Percentiles rank a stretch among this genome's conserved stretches.
These are phyloP conservation scores for Onychomys arenicola DNA, from an alignment of 2,797 vertebrate genomes.

Conservation along the genomic window DNA sequence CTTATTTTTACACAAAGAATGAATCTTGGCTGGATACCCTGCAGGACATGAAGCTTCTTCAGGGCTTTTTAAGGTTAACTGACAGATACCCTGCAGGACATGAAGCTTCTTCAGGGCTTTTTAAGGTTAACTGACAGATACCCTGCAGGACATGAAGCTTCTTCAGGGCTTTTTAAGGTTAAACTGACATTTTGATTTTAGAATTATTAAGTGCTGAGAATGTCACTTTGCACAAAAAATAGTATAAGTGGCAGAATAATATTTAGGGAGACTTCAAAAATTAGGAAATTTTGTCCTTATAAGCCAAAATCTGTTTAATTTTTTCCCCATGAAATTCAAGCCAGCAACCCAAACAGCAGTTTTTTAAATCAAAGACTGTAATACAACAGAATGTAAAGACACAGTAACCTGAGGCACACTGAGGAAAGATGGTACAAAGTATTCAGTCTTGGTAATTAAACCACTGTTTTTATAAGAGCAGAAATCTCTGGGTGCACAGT, in stretches of 20 bases:
- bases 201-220: background rate
- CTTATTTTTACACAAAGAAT: background rate
- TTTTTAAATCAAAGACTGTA: background rate
- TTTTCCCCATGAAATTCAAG: background rate
- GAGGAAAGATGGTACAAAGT: background rate
- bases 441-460: background rate
- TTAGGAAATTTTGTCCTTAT: background rate
- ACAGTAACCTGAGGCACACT: background rate
- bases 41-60: background rate
- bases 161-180: background rate
- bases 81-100: background rate
- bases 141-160: background rate
- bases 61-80: background rate
- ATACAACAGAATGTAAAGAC: background rate
- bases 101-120: background rate
- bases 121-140: background rate
- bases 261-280: background rate
- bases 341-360: background rate
- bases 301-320: background rate
- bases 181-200: background rate
- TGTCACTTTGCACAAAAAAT: background rate
- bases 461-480: too few relatives aligned
- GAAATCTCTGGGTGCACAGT: background rate
- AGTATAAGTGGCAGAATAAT: background rate
- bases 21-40: background rate